Evolutionary conservation across 2,797 vertebrate species (phyloP), one percentile per base, ranked within the genome.

Genomic region (Hydrocynus forskahlii): DNA sequence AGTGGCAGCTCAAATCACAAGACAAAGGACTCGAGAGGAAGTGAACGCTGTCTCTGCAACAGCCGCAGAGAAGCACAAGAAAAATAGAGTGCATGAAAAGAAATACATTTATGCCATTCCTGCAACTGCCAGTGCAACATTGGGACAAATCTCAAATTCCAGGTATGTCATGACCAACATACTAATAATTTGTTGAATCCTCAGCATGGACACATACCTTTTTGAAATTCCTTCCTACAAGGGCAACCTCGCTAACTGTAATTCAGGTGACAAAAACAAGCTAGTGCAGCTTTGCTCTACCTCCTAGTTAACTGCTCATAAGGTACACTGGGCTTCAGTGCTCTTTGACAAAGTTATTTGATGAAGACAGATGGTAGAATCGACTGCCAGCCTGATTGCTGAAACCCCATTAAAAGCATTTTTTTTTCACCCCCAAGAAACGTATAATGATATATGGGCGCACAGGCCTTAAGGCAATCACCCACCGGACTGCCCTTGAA

Each of bases 321-420:
- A 84, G 82, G 75, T 80, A 86, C 76, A 80, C 57, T 59, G 29
- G 54, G 76, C 83, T 78, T 75, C 76, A 79, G 52, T 70, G 82
- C 85, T 78, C 76, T 85, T 81, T 89, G 86, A 87, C 88, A 87
- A 89, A 87, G 85, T 88, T 79, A 83, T 85, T 85, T 87, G 84
- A 89, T 89, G 85, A 87, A 86, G 88, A 89, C 86, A 87, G 86
- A 89, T 89, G 88, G 86, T 83, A 79, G 71, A 84, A 82, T 54
- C 57, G 59, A 64, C 69, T 79, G 71, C 84, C 78, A 84, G 84
- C 79, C 74, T 72, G 57, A 81, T 80, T 78, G 63, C 84, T 76
- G 76, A 88, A 87, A 86, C 86, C 78, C 77, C 80, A 87, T 87
- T 87, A 87, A 88, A 88, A 76, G 66, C 71, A 21, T 86, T 86